A percentile compares a stretch with the other conserved stretches of the same genome.
Conservation (phyloP, 2,113 vertebrate genomes). For the Dasyurus viverrinus region DNA sequence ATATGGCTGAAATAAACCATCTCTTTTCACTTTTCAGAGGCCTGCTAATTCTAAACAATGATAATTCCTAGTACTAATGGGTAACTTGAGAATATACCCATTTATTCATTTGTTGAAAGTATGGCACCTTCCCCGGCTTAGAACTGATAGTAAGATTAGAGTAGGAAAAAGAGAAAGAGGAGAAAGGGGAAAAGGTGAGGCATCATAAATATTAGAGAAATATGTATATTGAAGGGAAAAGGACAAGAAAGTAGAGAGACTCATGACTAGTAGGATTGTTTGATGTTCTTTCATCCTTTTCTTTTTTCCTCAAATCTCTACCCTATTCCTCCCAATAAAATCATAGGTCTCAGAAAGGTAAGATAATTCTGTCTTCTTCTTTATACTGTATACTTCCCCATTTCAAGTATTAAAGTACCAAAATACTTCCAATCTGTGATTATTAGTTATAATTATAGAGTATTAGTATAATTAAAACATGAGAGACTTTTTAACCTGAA, state of each 20-base stretch:
- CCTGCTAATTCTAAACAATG: background rate
- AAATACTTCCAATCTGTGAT: background rate
- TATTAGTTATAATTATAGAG: too few species aligned
- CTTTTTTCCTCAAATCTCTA: background rate
- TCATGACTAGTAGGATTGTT: background rate
- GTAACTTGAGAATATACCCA: background rate
- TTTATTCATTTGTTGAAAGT: background rate
- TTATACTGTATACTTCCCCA: background rate
- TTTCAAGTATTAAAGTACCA: too few species aligned
- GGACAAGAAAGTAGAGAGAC: background rate
- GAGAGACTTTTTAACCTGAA: background rate
- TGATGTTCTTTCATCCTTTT: background rate
- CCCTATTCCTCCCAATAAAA: background rate
- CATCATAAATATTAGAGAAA: background rate
- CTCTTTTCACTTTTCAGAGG: background rate
- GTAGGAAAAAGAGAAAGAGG: background rate
- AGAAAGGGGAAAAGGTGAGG: background rate
- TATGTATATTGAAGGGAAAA: background rate
- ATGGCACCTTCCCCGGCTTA: background rate
- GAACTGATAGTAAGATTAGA: background rate
- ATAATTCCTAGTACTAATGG: background rate
- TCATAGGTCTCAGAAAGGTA: background rate
- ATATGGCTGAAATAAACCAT: background rate
- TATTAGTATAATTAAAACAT: background rate
- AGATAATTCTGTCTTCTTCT: background rate